These are phyloP conservation scores for Pentalonia nigronervosa DNA, from an alignment of 1,140 invertebrate genomes.

Conservation along the genomic window DNA sequence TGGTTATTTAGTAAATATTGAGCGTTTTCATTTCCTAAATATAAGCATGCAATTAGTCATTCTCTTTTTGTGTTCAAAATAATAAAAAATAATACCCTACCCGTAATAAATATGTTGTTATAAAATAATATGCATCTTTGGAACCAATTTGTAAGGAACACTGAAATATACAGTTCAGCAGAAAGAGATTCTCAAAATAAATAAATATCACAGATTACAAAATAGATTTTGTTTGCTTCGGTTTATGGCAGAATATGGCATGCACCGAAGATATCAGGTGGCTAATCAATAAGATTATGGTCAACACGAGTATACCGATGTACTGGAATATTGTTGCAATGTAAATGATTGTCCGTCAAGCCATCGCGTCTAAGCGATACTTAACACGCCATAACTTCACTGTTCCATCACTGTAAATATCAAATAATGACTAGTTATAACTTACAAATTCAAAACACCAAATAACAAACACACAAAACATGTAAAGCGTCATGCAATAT, in stretches of 20 bases:
- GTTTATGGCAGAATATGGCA: conserved; percentile 17
- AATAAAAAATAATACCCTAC: conserved; percentile 21
- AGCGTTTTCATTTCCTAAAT: conserved; percentile 11
- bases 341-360: conserved; percentile 43
- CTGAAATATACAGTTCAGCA: not conserved
- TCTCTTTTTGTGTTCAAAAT: not conserved
- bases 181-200: conserved; percentile 42
- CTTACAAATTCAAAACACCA: not conserved
- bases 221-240: conserved; percentile 20
- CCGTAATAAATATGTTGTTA: conserved; percentile 16
- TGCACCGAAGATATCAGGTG: conserved; percentile 38
- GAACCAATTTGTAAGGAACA: conserved; percentile 47
- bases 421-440: conserved; percentile 38
- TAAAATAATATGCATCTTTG: conserved; percentile 21
- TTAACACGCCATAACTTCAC: conserved; percentile 55
- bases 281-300: conserved; percentile 21
- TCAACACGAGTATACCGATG: conserved; percentile 38
- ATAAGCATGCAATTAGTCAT: conserved; percentile 42
- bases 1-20: conserved; percentile 32
- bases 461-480: not conserved
- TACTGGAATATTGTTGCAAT: conserved; percentile 27
- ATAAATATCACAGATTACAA: conserved; percentile 48
- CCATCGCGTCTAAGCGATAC: conserved; percentile 35
- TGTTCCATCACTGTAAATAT: conserved; percentile 56
- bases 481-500: conserved; percentile 32